Evolutionary conservation across 2,888 invertebrate genomes (phyloP), one percentile per base, ranked within the genome.

Genomic region (Quadriops clusia): DNA sequence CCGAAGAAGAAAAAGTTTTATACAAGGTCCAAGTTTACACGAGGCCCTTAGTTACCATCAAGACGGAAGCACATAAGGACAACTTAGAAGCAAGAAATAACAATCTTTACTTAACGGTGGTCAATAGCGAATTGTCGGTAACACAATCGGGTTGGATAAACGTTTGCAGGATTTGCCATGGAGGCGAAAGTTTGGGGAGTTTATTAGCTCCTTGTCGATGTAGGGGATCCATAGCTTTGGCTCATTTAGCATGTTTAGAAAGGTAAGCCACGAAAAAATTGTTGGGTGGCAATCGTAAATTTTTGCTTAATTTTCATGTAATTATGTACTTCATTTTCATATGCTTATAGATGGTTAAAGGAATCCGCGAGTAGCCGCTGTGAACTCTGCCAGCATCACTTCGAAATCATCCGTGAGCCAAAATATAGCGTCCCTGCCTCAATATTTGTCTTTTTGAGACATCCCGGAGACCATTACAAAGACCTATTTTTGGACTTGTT

Each of bases 231-330:
- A 60, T 71, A 43, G 70, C 70, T 7, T 47, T 66, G 32, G 62
- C 68, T n/a, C 70, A 71, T 51, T 45, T 67, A 10, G 60, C 64
- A 22, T 73, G 72, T 44, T 50, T 72, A 34, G 70, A 72, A 47
- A 56, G 58, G 24, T 18, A n/a, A 18, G 18, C 7, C 7, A 18
- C 7, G 18, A n/a, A n/a, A n/a, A n/a, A n/a, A n/a, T n/a, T n/a
- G n/a, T n/a, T n/a, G n/a, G n/a, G n/a, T n/a, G n/a, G n/a, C n/a
- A n/a, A n/a, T n/a, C 7, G 18, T 18, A 18, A 18, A 18, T 18
- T 18, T 7, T 18, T 18, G n/a, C n/a, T 18, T 18, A 8, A 7
- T 18, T 18, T 8, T 18, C 7, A 18, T 18, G n/a, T 18, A 18
- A 18, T 8, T 8, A 18, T 18, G 18, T 7, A 7, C 7, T 18